These are phyloP conservation scores for Aphelocoma californica DNA, from an alignment of 2,797 vertebrate genomes.

Conservation along the genomic window DNA sequence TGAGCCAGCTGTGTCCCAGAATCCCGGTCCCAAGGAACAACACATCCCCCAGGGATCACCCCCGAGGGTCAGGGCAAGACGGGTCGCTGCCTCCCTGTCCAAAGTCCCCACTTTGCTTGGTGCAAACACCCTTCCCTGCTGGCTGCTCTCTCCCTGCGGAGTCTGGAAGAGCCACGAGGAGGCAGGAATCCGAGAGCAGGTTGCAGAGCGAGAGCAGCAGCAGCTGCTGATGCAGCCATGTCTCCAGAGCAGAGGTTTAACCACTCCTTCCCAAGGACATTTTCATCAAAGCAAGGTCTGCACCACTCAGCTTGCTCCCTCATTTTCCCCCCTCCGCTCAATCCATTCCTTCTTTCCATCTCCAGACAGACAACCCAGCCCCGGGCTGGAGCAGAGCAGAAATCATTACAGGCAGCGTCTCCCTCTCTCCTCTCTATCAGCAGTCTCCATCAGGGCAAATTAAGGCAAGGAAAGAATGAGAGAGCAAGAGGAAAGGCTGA, in stretches of 20 bases:
- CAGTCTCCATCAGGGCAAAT: conserved; percentile 2
- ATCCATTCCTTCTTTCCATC: neutral
- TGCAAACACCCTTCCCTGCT: neutral
- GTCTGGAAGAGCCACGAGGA: neutral
- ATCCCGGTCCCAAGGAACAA: neutral
- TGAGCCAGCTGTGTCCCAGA: neutral
- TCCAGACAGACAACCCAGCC: neutral
- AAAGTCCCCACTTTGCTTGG: neutral
- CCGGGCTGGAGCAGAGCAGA: neutral
- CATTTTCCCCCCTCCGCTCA: neutral
- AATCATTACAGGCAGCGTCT: neutral
- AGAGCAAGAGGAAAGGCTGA: neutral
- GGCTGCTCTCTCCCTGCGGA: neutral
- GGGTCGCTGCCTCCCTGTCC: neutral
- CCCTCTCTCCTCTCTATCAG: conserved; percentile 3
- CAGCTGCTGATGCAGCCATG: neutral
- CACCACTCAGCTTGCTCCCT: neutral
- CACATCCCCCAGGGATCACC: neutral
- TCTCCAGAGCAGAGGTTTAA: neutral
- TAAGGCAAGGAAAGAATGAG: neutral
- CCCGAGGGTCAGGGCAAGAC: neutral
- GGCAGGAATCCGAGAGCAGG: neutral
- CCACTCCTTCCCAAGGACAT: conserved; percentile 3
- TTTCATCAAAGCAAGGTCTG: conserved; percentile 17
- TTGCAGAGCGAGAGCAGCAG: neutral